Evolutionary conservation across 2,113 vertebrate species (phyloP).

Genomic region (Pontoporia blainvillei): DNA sequence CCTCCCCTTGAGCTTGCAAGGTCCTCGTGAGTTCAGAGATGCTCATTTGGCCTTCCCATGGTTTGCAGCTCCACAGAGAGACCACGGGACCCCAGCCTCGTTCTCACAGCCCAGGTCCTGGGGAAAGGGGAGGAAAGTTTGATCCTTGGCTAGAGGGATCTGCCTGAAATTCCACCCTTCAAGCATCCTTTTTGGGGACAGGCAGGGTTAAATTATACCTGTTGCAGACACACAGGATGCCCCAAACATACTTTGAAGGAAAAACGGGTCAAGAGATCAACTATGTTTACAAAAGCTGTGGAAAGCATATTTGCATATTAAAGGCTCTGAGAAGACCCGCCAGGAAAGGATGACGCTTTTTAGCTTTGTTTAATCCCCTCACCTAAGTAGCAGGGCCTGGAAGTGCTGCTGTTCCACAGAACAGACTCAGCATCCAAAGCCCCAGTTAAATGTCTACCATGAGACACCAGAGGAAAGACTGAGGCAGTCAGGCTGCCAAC

Average conservation of each 20-base stretch:
- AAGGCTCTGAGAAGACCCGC: not conserved
- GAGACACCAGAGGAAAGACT: not conserved
- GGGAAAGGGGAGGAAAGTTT: not conserved
- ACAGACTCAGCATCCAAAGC: not conserved
- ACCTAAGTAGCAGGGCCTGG: too few relatives aligned
- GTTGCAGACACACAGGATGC: too few relatives aligned
- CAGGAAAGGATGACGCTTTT: not conserved
- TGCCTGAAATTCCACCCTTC: not conserved
- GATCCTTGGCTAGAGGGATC: not conserved
- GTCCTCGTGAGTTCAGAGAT: not conserved
- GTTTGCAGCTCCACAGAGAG: rapidly evolving
- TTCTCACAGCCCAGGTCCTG: not conserved
- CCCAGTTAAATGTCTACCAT: rapidly evolving
- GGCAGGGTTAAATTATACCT: not conserved
- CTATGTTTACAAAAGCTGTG: not conserved
- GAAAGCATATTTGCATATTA: not conserved
- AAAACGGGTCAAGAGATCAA: not conserved
- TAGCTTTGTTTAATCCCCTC: not conserved
- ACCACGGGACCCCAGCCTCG: not conserved
- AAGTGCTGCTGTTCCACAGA: not conserved
- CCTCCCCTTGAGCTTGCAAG: not conserved
- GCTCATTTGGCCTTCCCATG: not conserved
- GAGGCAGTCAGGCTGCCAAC: not conserved
- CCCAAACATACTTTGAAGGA: not conserved
- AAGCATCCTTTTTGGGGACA: not conserved